Evolutionary conservation across 2,797 vertebrate species (phyloP).

Genomic region (Tokudaia tokunoshimensis): DNA sequence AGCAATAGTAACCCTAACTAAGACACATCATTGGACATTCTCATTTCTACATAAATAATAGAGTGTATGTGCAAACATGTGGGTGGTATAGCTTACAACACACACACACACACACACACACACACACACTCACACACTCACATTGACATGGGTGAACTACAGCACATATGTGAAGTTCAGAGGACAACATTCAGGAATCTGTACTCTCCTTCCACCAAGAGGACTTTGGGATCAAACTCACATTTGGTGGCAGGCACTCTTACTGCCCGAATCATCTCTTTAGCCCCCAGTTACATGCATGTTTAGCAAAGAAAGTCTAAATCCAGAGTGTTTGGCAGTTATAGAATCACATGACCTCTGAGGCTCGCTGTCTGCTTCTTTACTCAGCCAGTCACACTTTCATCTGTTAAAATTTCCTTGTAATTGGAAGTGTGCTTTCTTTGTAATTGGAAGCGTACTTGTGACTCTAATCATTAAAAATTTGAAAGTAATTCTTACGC

Average conservation of each 20-base stretch:
- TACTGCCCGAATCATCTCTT: rapidly evolving
- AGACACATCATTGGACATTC: neutral
- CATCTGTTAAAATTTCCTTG: neutral
- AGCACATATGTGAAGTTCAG: neutral
- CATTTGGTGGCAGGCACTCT: neutral
- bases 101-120: neutral
- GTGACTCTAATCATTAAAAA: neutral
- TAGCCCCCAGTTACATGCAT: neutral
- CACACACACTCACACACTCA: neutral
- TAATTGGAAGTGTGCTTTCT: neutral
- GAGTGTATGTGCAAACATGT: neutral
- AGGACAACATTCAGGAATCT: neutral
- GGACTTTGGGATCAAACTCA: neutral
- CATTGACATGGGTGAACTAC: too few species aligned
- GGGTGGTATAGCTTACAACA: neutral
- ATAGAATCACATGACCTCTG: neutral
- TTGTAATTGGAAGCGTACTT: neutral
- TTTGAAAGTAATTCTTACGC: neutral
- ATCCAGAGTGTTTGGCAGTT: conserved; percentile 2
- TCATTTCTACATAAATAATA: neutral
- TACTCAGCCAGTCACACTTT: neutral
- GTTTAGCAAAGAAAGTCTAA: neutral
- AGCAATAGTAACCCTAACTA: neutral
- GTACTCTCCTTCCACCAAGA: neutral
- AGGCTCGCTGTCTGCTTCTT: neutral